Percentiles rank a stretch among this genome's conserved stretches.
Evolutionary conservation across 2,113 vertebrate genomes (phyloP).

Genomic region (Peromyscus leucopus): DNA sequence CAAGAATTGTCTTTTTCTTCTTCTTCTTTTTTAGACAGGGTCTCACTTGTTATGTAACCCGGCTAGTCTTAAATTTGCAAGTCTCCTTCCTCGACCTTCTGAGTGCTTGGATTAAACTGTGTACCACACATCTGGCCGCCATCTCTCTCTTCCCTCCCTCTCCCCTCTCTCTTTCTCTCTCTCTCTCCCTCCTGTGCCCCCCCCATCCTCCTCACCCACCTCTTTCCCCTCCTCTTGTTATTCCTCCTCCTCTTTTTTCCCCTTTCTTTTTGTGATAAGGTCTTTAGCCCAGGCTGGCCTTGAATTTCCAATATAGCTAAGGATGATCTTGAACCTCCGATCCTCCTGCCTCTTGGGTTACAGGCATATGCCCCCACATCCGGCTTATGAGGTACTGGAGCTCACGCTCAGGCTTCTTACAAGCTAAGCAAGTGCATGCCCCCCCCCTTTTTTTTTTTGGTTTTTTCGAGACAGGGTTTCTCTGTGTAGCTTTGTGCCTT

Average conservation of each 20-base stretch:
- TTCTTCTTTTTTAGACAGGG: neutral
- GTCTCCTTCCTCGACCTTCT: neutral
- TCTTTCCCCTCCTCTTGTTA: neutral
- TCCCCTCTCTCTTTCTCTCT: neutral
- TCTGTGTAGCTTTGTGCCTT: no score
- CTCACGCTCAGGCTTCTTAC: neutral
- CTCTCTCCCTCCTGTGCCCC: neutral
- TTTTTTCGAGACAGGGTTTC: no score
- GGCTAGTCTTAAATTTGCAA: neutral
- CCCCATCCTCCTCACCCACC: neutral
- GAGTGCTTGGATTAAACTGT: neutral
- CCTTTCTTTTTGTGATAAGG: neutral
- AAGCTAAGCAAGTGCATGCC: neutral
- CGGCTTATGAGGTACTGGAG: neutral
- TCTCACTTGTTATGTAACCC: neutral
- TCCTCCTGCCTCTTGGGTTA: neutral
- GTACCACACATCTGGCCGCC: no score
- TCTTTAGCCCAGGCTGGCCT: neutral
- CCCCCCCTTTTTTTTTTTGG: neutral
- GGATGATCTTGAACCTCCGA: neutral
- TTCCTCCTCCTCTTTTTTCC: neutral
- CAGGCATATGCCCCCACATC: neutral
- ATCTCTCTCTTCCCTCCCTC: no score
- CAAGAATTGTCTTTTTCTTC: neutral
- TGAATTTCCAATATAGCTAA: neutral